phyloP scores from a whole-genome alignment of 2,113 vertebrate genomes.

The Semnornis frantzii region DNA sequence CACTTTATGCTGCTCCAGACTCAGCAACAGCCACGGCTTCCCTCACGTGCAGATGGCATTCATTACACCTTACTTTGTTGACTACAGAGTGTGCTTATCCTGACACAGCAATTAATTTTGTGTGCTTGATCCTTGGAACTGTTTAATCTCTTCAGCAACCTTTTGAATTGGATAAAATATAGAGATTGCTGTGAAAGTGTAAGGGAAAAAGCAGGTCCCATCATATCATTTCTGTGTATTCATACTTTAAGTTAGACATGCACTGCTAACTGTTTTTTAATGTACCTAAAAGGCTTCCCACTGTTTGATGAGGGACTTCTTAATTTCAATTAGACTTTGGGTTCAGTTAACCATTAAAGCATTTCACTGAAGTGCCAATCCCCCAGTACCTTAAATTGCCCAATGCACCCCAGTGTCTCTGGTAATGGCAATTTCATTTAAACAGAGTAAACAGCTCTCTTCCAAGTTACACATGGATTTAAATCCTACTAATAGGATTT shows the following conservation, averaged over 20 bases:
- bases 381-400: too few species aligned
- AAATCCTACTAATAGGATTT: neutral
- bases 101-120: neutral
- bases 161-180: neutral
- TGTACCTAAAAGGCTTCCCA: neutral
- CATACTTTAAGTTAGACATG: neutral
- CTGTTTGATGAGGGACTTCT: neutral
- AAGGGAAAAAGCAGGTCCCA: neutral
- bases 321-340: neutral
- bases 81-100: neutral
- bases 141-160: neutral
- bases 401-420: too few species aligned
- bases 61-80: neutral
- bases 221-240: rapidly evolving
- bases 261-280: neutral
- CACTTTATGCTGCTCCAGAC: neutral
- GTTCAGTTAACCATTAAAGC: neutral
- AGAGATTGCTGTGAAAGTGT: neutral
- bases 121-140: neutral
- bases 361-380: too few species aligned
- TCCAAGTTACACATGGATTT: neutral
- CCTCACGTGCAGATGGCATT: neutral
- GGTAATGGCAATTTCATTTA: neutral
- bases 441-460: neutral
- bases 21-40: neutral